phyloP scores from a whole-genome alignment of 2,113 vertebrate species.

The Mystacornis crossleyi region DNA sequence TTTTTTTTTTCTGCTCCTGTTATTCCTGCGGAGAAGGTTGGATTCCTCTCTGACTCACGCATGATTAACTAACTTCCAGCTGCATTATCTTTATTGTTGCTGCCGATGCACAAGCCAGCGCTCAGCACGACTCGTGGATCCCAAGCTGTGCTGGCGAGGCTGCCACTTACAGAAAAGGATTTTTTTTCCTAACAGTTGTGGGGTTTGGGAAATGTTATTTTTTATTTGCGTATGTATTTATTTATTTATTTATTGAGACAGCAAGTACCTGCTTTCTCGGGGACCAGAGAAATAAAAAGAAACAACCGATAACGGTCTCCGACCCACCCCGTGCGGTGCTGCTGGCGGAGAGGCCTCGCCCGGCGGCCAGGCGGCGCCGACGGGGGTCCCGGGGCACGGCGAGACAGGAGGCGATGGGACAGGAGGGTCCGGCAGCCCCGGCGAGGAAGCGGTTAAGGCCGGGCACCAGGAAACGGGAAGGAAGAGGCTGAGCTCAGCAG shows the following conservation, averaged over 20 bases:
- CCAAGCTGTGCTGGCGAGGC: constrained; percentile 17
- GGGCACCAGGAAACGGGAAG: background rate
- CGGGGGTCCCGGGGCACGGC: background rate
- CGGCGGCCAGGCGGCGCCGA: too few species aligned
- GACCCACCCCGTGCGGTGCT: background rate
- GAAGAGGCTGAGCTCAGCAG: background rate
- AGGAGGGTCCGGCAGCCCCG: background rate
- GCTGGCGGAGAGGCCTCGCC: background rate
- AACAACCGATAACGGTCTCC: background rate
- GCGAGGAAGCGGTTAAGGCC: background rate
- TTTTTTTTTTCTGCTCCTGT: background rate
- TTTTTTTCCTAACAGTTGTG: background rate
- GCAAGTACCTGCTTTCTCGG: background rate
- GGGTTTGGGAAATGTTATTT: background rate
- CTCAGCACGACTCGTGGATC: background rate
- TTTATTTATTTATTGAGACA: background rate
- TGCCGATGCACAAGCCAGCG: constrained; percentile 14
- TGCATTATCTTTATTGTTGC: constrained; percentile 40
- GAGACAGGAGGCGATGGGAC: background rate
- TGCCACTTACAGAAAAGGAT: background rate
- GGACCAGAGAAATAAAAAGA: background rate
- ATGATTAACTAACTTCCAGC: constrained; percentile 56
- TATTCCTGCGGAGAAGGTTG: constrained; percentile 42
- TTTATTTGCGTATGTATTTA: background rate
- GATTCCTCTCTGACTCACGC: constrained; percentile 55